Evolutionary conservation across 2,113 vertebrate species (phyloP), one percentile per base, ranked within the genome.

Genomic region (Catagonus wagneri): DNA sequence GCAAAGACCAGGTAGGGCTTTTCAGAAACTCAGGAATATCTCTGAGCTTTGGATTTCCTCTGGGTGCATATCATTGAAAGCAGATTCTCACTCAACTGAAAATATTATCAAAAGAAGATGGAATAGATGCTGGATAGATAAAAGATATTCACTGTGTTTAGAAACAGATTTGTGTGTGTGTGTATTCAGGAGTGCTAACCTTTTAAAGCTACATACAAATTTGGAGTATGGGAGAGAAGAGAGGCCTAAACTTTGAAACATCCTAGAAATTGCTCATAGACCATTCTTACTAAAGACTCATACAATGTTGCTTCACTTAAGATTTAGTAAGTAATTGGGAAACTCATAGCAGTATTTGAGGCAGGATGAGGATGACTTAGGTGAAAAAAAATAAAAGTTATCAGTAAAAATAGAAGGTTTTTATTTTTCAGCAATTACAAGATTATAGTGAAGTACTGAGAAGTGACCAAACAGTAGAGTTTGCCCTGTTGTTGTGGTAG

Each of bases 61-160:
- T 63, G 32, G 5, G 34, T 85, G 76, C 60, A 39, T 84, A 74
- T 71, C 22, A 75, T 12, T 79, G 58, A 94, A 90, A 95, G 44
- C 79, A 80, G 50, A 13, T 60, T 96, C 34, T 90, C 12, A 90
- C 13, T 19, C 22, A 11, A 32, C 39, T 60, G n/a, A 89, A 90
- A 83, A 19, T 83, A 9, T 66, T 78, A 44, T 63, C 61, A 94
- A 91, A 84, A 89, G 68, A 92, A 78, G 22, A 34, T 69, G 56
- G 15, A 81, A 20, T 74, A 89, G 11, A 79, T 79, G n/a, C 11
- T n/a, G 8, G 85, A 50, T 50, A 83, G 29, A 61, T 44, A 83
- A 96, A 96, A 81, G 76, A 63, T 83, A 5, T 83, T 93, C 32
- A 66, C 15, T 75, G 19, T 56, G 22, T 88, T 96, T 71, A 90